Base-by-base conservation (phyloP, 1,140 invertebrate genomes). In the Battus philenor region DNA sequence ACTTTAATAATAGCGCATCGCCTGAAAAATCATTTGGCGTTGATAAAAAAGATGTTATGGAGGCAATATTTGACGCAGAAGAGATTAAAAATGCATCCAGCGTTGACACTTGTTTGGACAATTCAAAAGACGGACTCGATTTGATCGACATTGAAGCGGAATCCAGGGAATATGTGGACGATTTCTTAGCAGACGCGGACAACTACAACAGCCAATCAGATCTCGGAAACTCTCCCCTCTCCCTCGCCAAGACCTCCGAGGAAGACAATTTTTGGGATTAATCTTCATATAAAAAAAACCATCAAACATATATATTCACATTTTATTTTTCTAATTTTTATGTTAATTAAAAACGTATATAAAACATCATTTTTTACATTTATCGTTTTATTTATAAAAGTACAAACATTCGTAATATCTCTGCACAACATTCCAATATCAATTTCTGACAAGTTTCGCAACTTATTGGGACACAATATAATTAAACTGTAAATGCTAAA, bases 381-480 rank as follows among this genome's bases (percentile, higher is more conserved):
- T 59, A 60, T 64, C 54, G 45, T 60, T 50, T 52, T 59, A 44
- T 56, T 68, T 83, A 83, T 81, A 79, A 83, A 83, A 83, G 77
- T 83, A 79, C 73, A 83, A 83, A 83, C 69, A 63, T 72, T 63
- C 38, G 44, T 47, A 54, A 56, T 48, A 56, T 36, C 30, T 56
- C 46, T 43, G 54, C 55, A 32, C 53, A 71, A 67, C 63, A 52
- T 51, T 63, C 59, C 59, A 57, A 58, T 27, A 39, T 54, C 48
- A 41, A 36, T 38, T 49, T 61, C 60, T 67, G 63, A 54, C 63
- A 27, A 54, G 44, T 41, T 27, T 50, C 27, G 52, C 50, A 43
- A 50, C 22, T 56, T 30, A 29, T 49, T 13, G 4, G 5, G 9
- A 27, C n/a, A 41, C 24, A 16, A 16, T 5, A 30, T 30, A 30